These are phyloP conservation scores for Dryadula phaetusa DNA, from an alignment of 2,888 invertebrate species.

Conservation along the genomic window DNA sequence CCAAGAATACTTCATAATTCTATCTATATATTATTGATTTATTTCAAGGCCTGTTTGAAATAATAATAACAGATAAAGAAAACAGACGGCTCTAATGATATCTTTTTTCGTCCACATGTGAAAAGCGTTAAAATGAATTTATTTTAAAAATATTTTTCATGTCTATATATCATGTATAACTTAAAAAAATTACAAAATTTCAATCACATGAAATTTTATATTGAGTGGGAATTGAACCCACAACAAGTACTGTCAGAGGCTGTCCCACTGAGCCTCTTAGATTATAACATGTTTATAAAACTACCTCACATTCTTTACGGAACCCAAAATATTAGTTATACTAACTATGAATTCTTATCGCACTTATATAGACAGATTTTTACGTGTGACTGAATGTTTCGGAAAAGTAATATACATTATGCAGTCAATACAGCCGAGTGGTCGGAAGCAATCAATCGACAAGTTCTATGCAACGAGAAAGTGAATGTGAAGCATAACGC, in stretches of 20 bases:
- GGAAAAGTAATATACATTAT: slow-evolving; percentile 14
- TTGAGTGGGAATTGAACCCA: too few relatives aligned
- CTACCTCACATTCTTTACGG: neutral
- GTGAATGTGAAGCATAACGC: slow-evolving; percentile 3
- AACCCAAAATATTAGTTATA: neutral
- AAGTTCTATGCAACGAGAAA: slow-evolving; percentile 8
- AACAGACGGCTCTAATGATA: neutral
- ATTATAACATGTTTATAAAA: too few relatives aligned
- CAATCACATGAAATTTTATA: too few relatives aligned
- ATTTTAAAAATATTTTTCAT: neutral
- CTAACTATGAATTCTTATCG: neutral
- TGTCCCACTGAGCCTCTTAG: too few relatives aligned
- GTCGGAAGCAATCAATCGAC: slow-evolving; percentile 26
- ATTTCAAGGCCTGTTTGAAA: neutral
- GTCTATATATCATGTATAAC: too few relatives aligned
- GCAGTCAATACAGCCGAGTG: slow-evolving; percentile 21
- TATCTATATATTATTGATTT: slow-evolving; percentile 4
- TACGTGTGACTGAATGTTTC: slow-evolving; percentile 8
- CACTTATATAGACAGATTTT: slow-evolving; percentile 2
- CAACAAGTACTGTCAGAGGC: too few relatives aligned
- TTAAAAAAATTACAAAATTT: too few relatives aligned
- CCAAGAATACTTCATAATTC: neutral
- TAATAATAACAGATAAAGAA: neutral
- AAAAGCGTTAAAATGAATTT: neutral
- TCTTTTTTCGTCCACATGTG: neutral